phyloP scores from a whole-genome alignment of 30 jellyfish, hydroid and myxozoan species.

The Rhopilema esculentum region DNA sequence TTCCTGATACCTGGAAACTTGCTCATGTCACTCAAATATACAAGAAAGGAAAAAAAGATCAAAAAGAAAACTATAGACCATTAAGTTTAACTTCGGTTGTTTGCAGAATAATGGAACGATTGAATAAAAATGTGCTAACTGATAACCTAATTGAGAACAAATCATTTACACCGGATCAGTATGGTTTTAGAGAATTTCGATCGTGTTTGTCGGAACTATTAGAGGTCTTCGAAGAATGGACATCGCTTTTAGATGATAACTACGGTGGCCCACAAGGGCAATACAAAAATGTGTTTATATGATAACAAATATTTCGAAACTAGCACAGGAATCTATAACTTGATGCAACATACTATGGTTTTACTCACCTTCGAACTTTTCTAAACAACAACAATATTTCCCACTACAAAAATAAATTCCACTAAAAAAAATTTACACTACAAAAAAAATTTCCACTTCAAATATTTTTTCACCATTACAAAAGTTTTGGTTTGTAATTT shows the following conservation, averaged over 20 bases:
- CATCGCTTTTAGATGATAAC: neutral
- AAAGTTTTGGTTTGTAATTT: too few species aligned
- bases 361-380: too few species aligned
- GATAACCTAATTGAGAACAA: neutral
- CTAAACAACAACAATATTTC: too few species aligned
- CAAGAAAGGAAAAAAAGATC: neutral
- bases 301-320: too few species aligned
- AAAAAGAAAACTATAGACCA: slow-evolving; percentile 7
- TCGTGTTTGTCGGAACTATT: neutral
- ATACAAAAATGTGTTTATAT: too few species aligned
- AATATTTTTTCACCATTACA: too few species aligned
- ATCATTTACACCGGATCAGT: neutral
- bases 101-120: neutral
- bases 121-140: neutral
- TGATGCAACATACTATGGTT: too few species aligned
- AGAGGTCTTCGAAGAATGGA: neutral
- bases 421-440: too few species aligned
- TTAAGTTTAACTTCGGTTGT: slow-evolving; percentile 7
- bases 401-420: too few species aligned
- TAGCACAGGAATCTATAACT: too few species aligned
- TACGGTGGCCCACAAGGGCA: too few species aligned
- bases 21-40: neutral
- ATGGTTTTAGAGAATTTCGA: neutral
- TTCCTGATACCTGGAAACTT: slow-evolving; percentile 6
- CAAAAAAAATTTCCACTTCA: too few species aligned